Base-by-base conservation (phyloP, 2,888 invertebrate genomes). In the Drosophila borealis region DNA sequence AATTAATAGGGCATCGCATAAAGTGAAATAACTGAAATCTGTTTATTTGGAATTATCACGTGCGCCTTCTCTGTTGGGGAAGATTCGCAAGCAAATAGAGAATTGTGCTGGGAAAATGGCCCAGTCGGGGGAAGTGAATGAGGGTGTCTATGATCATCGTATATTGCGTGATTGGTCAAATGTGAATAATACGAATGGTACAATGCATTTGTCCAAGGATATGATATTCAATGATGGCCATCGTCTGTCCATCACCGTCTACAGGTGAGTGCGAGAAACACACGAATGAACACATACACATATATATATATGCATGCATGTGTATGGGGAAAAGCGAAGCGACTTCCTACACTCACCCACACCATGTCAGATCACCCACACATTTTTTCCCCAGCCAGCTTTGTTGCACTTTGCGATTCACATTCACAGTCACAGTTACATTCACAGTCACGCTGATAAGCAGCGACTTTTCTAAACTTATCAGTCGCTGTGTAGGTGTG, bases 191-290 rank as follows among this genome's bases (percentile, higher is more conserved):
- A 90, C 90, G 34, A 91, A 90, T 68, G 91, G 91, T 9, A 91
- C 91, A 46, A 90, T 89, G 80, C 90, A 92, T 55, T 78, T 90
- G 41, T 91, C 92, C n/a, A 91, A 92, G 87, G 96, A 97, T 84
- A 97, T 98, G 97, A 93, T 94, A 37, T 98, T 98, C 91, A 97
- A 97, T 91, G 95, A 96, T 74, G 97, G 97, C 0, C 97, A 97
- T 90, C 93, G 95, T 89, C 94, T 98, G 55, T 96, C 97, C 14
- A 97, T 98, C 77, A 94, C 95, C 29, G 96, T 96, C 68, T 98
- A 98, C 73, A 93, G 92, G 92, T 92, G 65, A 89, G 89, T 78
- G 29, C 36, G 17, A 51, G 2, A 29, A 10, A 45, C 10, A 2
- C 2, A 37, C 1, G 11, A 5, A 25, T 6, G 2, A 10, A 21